Percentiles rank a stretch among this genome's conserved stretches.
phyloP scores from a whole-genome alignment of 2,113 vertebrate species.

The Alethe castanea region DNA sequence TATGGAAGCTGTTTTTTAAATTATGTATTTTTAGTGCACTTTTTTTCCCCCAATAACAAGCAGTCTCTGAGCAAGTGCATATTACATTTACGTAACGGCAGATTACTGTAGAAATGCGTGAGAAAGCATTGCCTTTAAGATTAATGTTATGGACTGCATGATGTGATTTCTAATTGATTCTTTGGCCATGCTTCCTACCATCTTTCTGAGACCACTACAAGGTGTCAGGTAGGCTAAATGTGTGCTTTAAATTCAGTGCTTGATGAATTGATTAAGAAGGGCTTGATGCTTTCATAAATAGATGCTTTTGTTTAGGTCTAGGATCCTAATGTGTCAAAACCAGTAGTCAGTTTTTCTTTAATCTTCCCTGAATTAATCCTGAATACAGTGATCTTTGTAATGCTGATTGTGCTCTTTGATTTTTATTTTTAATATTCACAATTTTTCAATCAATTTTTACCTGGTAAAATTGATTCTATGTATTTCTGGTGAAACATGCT shows the following conservation, averaged over 20 bases:
- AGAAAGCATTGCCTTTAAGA: not conserved
- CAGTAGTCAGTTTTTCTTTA: not conserved
- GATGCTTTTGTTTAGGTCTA: not conserved
- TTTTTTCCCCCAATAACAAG: not conserved
- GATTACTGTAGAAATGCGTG: not conserved
- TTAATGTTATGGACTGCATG: not conserved
- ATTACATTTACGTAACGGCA: not conserved
- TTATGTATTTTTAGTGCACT: not conserved
- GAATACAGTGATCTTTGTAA: not conserved
- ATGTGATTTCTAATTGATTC: not conserved
- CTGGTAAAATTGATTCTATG: not conserved
- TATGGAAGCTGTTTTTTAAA: not conserved
- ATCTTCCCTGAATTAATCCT: not conserved
- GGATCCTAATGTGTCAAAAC: not conserved
- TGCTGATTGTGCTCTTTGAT: not conserved
- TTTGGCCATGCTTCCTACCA: not conserved
- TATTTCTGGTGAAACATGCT: not conserved
- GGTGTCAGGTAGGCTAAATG: not conserved
- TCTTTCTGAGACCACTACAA: not conserved
- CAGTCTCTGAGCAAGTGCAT: not conserved
- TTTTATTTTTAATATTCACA: not conserved
- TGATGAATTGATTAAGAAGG: not conserved
- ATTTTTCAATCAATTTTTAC: not conserved
- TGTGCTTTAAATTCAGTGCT: not conserved
- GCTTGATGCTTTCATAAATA: not conserved